Percentiles rank a stretch among this genome's conserved stretches.
phyloP scores from a whole-genome alignment of 2,113 vertebrate genomes.

The Aegotheles bennettii region DNA sequence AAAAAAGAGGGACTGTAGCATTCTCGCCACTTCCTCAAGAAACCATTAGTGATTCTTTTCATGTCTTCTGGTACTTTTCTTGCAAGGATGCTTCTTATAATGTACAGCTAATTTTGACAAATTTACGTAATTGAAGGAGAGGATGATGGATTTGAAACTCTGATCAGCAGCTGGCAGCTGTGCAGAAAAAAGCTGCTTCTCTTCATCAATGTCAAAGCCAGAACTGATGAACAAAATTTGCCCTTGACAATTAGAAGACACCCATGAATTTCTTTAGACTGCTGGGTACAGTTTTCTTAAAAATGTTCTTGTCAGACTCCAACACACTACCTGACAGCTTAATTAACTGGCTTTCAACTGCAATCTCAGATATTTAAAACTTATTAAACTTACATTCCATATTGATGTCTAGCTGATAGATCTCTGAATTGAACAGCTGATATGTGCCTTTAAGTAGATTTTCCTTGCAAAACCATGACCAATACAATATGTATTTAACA shows the following conservation, averaged over 20 bases:
- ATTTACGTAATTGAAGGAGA: conserved; percentile 86
- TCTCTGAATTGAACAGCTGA: conserved; percentile 69
- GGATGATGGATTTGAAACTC: conserved; percentile 86
- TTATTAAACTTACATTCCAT: conserved; percentile 83
- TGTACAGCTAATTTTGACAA: conserved; percentile 88
- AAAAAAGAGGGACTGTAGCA: conserved; percentile 33
- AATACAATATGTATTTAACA: conserved; percentile 65
- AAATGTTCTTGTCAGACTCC: conserved; percentile 85
- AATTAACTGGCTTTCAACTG: conserved; percentile 86
- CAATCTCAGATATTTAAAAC: conserved; percentile 86
- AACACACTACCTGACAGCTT: conserved; percentile 85
- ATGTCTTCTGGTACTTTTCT: conserved; percentile 79
- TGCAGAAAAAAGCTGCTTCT: conserved; percentile 82
- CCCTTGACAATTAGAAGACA: conserved; percentile 88
- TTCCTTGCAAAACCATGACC: conserved; percentile 60
- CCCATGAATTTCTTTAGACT: conserved; percentile 85
- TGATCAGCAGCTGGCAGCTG: conserved; percentile 86
- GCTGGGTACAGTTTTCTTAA: conserved; percentile 82
- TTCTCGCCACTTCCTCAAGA: conserved; percentile 69
- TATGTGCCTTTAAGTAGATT: conserved; percentile 57
- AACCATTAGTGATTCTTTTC: conserved; percentile 81
- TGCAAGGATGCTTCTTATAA: conserved; percentile 87
- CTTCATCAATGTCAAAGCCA: conserved; percentile 86
- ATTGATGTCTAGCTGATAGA: conserved; percentile 78
- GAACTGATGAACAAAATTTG: conserved; percentile 85